Evolutionary conservation across 2,797 vertebrate genomes (phyloP).

Genomic region (Uromys caudimaculatus): DNA sequence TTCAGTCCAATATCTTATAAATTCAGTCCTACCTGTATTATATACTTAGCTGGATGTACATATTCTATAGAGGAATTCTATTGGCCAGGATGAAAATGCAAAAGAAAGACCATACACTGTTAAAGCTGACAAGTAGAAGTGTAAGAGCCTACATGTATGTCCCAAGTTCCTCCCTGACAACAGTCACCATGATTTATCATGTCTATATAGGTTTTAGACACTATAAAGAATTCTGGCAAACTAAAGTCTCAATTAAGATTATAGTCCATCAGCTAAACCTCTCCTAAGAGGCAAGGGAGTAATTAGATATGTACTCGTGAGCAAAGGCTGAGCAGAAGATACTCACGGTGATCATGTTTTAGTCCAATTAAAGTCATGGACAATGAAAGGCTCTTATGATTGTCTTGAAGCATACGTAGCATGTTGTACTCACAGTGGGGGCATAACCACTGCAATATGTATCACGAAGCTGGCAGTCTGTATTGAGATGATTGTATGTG

Average conservation of each 20-base stretch:
- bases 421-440: too few species aligned
- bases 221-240: conserved; percentile 66
- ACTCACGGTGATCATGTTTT: not conserved
- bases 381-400: not conserved
- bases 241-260: conserved; percentile 58
- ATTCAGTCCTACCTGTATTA: not conserved
- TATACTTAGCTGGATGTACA: not conserved
- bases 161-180: too few species aligned
- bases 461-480: not conserved
- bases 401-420: not conserved
- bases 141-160: too few species aligned
- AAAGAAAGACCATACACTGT: conserved; percentile 14
- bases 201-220: conserved; percentile 50
- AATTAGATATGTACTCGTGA: conserved; percentile 27
- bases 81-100: conserved; percentile 36
- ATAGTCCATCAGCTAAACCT: conserved; percentile 54
- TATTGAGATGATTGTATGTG: not conserved
- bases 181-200: conserved; percentile 67
- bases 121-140: conserved; percentile 25
- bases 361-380: not conserved
- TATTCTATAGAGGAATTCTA: conserved; percentile 6
- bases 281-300: conserved; percentile 56
- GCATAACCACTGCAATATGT: not conserved
- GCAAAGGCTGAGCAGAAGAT: conserved; percentile 14
- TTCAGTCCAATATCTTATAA: conserved; percentile 40